Conservation (phyloP, 2,888 invertebrate species). For the Ditylenchus weischeri region DNA sequence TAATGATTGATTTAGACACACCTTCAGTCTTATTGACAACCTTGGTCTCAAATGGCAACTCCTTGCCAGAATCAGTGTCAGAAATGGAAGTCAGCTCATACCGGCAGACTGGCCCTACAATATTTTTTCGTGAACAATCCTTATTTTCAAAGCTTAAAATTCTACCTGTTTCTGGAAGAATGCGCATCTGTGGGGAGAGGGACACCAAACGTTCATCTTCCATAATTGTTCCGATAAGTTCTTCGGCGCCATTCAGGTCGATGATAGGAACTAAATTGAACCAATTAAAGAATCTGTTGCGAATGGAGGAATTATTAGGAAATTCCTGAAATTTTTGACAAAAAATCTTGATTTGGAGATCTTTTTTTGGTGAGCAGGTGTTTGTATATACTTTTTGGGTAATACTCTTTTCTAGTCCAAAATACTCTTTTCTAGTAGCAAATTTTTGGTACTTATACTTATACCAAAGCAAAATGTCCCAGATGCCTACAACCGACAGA, state of each 20-base stretch:
- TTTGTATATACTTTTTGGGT: too few species aligned
- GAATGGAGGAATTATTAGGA: too few species aligned
- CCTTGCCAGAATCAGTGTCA: constrained; percentile 22
- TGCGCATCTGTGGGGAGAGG: constrained; percentile 50
- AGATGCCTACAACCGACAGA: too few species aligned
- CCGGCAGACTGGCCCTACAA: constrained; percentile 51
- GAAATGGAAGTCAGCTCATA: constrained; percentile 44
- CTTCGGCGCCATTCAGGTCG: constrained; percentile 54
- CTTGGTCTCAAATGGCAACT: constrained; percentile 47
- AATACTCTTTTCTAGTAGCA: too few species aligned
- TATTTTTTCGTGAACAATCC: background rate
- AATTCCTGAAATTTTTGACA: too few species aligned
- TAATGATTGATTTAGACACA: too few species aligned
- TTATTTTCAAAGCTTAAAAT: constrained; percentile 10
- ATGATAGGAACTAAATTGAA: constrained; percentile 45
- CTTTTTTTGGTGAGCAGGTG: too few species aligned
- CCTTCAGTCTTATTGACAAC: constrained; percentile 52
- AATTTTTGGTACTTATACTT: too few species aligned
- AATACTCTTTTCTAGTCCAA: too few species aligned
- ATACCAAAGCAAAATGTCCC: too few species aligned
- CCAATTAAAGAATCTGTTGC: background rate
- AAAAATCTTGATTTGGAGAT: too few species aligned
- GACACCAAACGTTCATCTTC: constrained; percentile 53
- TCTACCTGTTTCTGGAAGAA: constrained; percentile 51
- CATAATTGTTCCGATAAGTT: constrained; percentile 39